Conservation (phyloP, 2,888 invertebrate genomes). For the Caenorhabditis zanzibari region DNA sequence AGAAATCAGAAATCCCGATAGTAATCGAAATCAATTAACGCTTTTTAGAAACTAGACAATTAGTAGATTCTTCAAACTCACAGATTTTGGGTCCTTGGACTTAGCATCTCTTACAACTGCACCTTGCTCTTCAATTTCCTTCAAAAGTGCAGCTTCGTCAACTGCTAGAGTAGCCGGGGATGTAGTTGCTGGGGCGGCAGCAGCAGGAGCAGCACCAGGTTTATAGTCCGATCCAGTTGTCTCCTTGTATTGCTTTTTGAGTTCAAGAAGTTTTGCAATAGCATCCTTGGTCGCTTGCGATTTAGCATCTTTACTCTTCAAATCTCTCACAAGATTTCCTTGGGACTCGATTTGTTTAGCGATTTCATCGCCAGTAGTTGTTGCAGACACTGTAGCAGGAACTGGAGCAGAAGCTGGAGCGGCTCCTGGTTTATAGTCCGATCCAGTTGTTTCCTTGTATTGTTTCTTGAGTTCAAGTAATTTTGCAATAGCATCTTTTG, state of each 20-base stretch:
- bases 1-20: no score
- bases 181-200: slow-evolving; percentile 46
- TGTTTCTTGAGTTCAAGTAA: slow-evolving; percentile 89
- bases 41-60: no score
- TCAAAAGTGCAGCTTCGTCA: slow-evolving; percentile 41
- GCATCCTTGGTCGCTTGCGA: slow-evolving; percentile 86
- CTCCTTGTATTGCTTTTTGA: slow-evolving; percentile 86
- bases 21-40: no score
- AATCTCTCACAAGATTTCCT: slow-evolving; percentile 88
- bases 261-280: slow-evolving; percentile 87
- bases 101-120: slow-evolving; percentile 63
- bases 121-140: slow-evolving; percentile 67
- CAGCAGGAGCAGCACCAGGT: slow-evolving; percentile 69
- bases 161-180: slow-evolving; percentile 22
- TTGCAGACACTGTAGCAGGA: slow-evolving; percentile 46
- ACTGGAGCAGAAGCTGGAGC: slow-evolving; percentile 63
- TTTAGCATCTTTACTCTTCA: slow-evolving; percentile 86
- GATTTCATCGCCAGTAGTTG: slow-evolving; percentile 31
- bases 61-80: no score
- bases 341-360: slow-evolving; percentile 83
- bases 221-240: slow-evolving; percentile 85
- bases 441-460: slow-evolving; percentile 88
- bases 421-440: slow-evolving; percentile 74
- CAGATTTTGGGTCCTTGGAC: slow-evolving; percentile 76
- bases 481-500: slow-evolving; percentile 86